Evolutionary conservation across 2,888 invertebrate species (phyloP).

Genomic region (Amorpha juglandis): DNA sequence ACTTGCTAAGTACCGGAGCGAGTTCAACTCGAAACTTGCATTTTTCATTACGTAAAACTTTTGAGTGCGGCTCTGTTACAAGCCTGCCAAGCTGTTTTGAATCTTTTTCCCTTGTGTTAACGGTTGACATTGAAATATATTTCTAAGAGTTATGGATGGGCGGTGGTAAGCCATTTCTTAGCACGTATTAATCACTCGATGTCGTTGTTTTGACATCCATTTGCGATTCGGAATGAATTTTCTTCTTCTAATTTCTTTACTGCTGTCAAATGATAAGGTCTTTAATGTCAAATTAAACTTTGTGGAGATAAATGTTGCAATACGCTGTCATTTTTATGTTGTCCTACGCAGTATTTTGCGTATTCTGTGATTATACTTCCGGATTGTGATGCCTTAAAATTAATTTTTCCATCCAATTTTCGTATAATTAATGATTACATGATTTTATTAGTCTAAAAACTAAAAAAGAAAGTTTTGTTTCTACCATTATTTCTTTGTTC

Average conservation of each 20-base stretch:
- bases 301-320: neutral
- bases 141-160: slow-evolving; percentile 23
- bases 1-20: slow-evolving; percentile 61
- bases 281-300: neutral
- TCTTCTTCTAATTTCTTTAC: neutral
- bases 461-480: no score
- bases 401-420: no score
- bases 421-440: no score
- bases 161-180: slow-evolving; percentile 22
- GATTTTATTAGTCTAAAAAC: no score
- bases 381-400: no score
- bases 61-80: slow-evolving; percentile 44
- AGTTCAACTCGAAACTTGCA: slow-evolving; percentile 66
- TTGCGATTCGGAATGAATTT: slow-evolving; percentile 2
- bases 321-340: neutral
- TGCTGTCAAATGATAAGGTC: neutral
- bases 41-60: slow-evolving; percentile 68
- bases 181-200: slow-evolving; percentile 18
- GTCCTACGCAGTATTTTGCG: no score
- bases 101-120: neutral
- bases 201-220: slow-evolving; percentile 22
- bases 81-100: neutral
- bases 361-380: no score
- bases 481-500: no score
- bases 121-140: neutral